These are phyloP conservation scores for Archilochus colubris DNA, from an alignment of 2,113 vertebrate genomes.

Conservation along the genomic window DNA sequence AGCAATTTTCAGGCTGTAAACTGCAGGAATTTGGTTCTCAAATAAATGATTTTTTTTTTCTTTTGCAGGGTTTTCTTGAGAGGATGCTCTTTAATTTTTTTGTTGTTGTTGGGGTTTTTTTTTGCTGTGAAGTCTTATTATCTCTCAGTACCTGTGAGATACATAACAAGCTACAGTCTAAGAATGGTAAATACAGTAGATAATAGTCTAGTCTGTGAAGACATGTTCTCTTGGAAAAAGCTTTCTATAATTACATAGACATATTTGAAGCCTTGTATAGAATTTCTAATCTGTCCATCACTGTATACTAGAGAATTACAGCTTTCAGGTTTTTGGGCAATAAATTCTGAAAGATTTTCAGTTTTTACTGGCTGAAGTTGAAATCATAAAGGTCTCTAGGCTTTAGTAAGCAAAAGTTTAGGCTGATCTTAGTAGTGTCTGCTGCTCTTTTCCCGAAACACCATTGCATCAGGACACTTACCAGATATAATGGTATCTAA, in stretches of 20 bases:
- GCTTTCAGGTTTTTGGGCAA: not conserved
- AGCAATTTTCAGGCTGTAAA: not conserved
- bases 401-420: not conserved
- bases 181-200: not conserved
- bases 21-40: not conserved
- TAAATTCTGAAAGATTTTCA: not conserved
- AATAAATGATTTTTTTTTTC: not conserved
- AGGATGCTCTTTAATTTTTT: not conserved
- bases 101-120: not conserved
- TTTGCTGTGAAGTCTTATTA: not conserved
- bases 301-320: not conserved
- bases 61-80: no score
- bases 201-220: not conserved
- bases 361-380: not conserved
- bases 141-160: not conserved
- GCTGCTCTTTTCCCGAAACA: not conserved
- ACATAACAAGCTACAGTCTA: slow-evolving; percentile 5
- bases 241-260: not conserved
- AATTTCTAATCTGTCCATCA: not conserved
- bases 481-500: not conserved
- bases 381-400: not conserved
- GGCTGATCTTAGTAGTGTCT: not conserved
- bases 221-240: not conserved
- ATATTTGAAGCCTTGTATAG: not conserved
- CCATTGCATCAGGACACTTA: not conserved